Conservation (phyloP, 2,888 invertebrate species). For the Iphiclides podalirius region DNA sequence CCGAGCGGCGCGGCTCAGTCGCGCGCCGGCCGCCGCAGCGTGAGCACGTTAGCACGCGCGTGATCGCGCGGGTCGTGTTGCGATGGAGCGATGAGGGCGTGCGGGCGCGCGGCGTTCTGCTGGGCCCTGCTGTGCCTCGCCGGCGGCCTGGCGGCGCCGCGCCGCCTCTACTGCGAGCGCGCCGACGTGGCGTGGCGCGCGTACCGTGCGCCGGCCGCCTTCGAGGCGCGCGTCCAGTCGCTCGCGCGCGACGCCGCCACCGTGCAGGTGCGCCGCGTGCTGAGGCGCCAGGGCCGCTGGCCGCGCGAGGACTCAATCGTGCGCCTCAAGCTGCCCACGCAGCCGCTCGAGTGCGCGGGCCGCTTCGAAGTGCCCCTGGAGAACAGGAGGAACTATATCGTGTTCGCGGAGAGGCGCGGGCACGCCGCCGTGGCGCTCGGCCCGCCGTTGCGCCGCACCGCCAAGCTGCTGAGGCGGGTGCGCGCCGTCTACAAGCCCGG, state of each 20-base stretch:
- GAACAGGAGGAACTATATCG: slow-evolving; percentile 70
- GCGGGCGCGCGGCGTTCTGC: slow-evolving; percentile 74
- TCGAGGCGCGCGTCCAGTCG: slow-evolving; percentile 73
- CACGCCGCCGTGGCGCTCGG: slow-evolving; percentile 71
- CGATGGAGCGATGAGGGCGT: slow-evolving; percentile 76
- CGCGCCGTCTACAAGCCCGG: slow-evolving; percentile 73
- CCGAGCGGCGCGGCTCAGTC: slow-evolving; percentile 47
- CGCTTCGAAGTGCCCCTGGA: slow-evolving; percentile 72
- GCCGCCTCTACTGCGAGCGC: slow-evolving; percentile 75
- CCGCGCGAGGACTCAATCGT: slow-evolving; percentile 61
- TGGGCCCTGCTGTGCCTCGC: slow-evolving; percentile 67
- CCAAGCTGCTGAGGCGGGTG: slow-evolving; percentile 65
- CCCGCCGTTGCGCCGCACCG: slow-evolving; percentile 67
- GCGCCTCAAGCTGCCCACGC: slow-evolving; percentile 54
- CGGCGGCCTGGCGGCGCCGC: slow-evolving; percentile 48
- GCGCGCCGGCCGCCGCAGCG: slow-evolving; percentile 71
- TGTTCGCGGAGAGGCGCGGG: slow-evolving; percentile 70
- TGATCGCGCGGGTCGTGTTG: slow-evolving; percentile 44
- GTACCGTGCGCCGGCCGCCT: slow-evolving; percentile 74
- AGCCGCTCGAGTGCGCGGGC: slow-evolving; percentile 59
- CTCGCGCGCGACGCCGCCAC: slow-evolving; percentile 66
- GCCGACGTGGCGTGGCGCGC: slow-evolving; percentile 77
- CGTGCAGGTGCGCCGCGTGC: slow-evolving; percentile 64
- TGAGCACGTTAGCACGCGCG: slow-evolving; percentile 42
- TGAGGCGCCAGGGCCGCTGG: slow-evolving; percentile 68